Base-by-base conservation (phyloP, 2,113 vertebrate genomes). In the Vulpes ferrilata region DNA sequence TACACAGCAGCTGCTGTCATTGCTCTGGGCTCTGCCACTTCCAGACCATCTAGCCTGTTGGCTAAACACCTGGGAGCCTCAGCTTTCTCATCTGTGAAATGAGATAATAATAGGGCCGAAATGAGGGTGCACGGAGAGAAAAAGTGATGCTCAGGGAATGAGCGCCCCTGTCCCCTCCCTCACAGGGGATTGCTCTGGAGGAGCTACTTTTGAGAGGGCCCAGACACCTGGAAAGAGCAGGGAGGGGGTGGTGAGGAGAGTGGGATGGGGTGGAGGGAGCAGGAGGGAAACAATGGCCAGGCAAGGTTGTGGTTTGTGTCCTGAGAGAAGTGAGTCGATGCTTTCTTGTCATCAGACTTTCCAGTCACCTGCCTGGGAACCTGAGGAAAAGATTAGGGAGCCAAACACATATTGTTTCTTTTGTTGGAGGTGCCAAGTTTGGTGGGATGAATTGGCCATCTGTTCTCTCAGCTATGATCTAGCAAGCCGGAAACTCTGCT, bases 321-420 rank as follows among this genome's bases (percentile, higher is more conserved):
- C 97, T 94, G 94, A 93, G 94, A 97, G 97, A 95, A 97, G 89
- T 32, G 80, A 98, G 98, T 93, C 81, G 95, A 98, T 9, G 97
- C 97, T 98, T 98, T 99, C 98, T 98, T 98, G 98, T 99, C 99
- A 99, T 99, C 98, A 98, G 98, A 98, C 98, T 98, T 99, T 98
- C 98, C 98, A 98, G 98, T 98, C 99, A 99, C 98, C 98, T 99
- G 98, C 98, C 32, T 83, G 98, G 98, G 97, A 99, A 99, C 98
- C 99, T 98, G 98, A 96, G 98, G 98, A 98, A 98, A 97, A 98
- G 98, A 98, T 99, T 92, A 98, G 96, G 98, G 96, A 98, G 98
- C 98, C 98, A 98, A 98, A 97, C 97, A 98, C 98, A 98, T 97
- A 98, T 99, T 99, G 98, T 98, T 99, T 98, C 98, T 98, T 99